phyloP scores from a whole-genome alignment of 1,140 invertebrate genomes.

The Drosophila nasuta region DNA sequence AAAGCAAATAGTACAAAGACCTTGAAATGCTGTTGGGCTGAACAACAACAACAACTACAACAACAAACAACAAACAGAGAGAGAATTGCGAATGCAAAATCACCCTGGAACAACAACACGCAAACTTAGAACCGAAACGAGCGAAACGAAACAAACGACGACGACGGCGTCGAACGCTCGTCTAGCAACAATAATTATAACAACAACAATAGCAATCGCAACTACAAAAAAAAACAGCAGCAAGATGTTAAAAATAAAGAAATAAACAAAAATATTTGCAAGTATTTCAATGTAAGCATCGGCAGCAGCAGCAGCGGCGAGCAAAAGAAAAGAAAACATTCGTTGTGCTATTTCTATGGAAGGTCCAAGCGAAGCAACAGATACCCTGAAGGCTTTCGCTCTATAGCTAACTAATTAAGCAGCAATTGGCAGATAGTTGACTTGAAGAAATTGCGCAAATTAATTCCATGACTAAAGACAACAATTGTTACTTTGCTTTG shows the following conservation, averaged over 20 bases:
- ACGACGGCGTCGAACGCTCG: slow-evolving; percentile 56
- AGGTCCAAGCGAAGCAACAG: background rate
- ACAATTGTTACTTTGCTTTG: too few species aligned
- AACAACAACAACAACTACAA: slow-evolving; percentile 48
- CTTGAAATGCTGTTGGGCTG: slow-evolving; percentile 73
- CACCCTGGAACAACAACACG: slow-evolving; percentile 77
- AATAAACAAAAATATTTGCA: slow-evolving; percentile 68
- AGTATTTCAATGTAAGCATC: slow-evolving; percentile 44
- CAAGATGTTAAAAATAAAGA: slow-evolving; percentile 65
- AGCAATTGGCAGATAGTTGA: background rate
- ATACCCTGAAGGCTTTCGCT: slow-evolving; percentile 3
- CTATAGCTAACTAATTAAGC: background rate
- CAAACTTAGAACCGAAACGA: slow-evolving; percentile 78
- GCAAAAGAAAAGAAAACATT: slow-evolving; percentile 11
- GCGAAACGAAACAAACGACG: slow-evolving; percentile 66
- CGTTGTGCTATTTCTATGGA: background rate
- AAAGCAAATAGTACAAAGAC: slow-evolving; percentile 77
- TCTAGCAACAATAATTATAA: slow-evolving; percentile 40
- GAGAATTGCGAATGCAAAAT: slow-evolving; percentile 65
- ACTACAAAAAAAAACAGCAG: slow-evolving; percentile 37
- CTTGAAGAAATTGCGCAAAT: background rate
- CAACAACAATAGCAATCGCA: slow-evolving; percentile 34
- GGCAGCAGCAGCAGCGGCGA: slow-evolving; percentile 9
- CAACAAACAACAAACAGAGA: slow-evolving; percentile 33
- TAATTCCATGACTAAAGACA: background rate